A percentile compares a stretch with the other conserved stretches of the same genome.
phyloP scores from a whole-genome alignment of 1,140 invertebrate genomes.

The Drosophila chauvacae region DNA sequence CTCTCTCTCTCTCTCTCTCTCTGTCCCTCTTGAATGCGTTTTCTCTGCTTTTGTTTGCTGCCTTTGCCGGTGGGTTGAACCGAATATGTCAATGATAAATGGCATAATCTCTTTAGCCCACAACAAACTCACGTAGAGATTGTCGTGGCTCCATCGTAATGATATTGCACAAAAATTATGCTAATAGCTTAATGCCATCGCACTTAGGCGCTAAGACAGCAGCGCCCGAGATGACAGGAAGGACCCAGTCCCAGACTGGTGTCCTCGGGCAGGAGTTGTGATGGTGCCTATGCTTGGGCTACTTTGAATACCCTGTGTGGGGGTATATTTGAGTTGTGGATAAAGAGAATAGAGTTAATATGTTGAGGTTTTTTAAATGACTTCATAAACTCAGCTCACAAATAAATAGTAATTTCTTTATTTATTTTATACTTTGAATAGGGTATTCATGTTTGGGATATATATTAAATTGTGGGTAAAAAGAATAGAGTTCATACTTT shows the following conservation, averaged over 20 bases:
- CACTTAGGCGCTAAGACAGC: slow-evolving; percentile 74
- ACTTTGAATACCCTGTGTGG: neutral
- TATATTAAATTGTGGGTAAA: neutral
- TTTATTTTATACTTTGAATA: too few species aligned
- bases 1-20: neutral
- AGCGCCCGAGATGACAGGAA: slow-evolving; percentile 35
- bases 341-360: too few species aligned
- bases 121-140: slow-evolving; percentile 32
- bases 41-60: slow-evolving; percentile 1
- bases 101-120: slow-evolving; percentile 60
- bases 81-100: slow-evolving; percentile 77
- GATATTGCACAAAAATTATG: slow-evolving; percentile 80
- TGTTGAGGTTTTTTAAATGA: too few species aligned
- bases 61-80: neutral
- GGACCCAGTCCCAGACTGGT: neutral
- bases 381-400: too few species aligned
- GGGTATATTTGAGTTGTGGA: neutral
- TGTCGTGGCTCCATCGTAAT: slow-evolving; percentile 45
- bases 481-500: too few species aligned
- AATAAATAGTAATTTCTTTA: too few species aligned
- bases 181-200: slow-evolving; percentile 80
- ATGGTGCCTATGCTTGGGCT: slow-evolving; percentile 13
- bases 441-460: neutral
- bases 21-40: slow-evolving; percentile 26
- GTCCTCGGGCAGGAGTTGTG: slow-evolving; percentile 11